Conservation (phyloP, 2,113 vertebrate species). For the Chloropsis hardwickii region DNA sequence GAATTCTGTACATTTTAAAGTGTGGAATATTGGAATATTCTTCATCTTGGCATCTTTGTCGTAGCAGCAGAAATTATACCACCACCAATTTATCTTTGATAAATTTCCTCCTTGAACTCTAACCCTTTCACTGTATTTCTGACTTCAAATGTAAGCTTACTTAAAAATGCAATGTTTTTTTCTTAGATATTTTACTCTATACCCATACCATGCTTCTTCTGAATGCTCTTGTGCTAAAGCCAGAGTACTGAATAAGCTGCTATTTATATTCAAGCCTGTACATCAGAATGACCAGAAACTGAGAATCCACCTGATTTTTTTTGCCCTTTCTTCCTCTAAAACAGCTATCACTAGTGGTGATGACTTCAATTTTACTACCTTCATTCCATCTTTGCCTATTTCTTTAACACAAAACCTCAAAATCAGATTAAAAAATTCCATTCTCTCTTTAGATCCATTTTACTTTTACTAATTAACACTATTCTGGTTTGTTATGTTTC, state of each 20-base stretch:
- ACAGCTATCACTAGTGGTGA: not conserved
- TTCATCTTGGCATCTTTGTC: not conserved
- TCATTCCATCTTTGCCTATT: not conserved
- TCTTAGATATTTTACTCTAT: not conserved
- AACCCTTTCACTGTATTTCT: not conserved
- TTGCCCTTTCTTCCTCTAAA: not conserved
- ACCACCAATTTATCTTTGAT: not conserved
- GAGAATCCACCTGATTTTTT: not conserved
- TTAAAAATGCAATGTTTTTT: not conserved
- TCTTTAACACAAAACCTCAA: not conserved
- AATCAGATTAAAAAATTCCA: not conserved
- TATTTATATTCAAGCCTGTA: not conserved
- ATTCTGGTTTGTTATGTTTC: not conserved
- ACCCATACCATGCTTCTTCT: not conserved
- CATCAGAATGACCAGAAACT: not conserved
- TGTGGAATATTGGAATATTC: not conserved
- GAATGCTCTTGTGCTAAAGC: not conserved
- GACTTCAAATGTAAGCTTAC: not conserved
- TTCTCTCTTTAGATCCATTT: not conserved
- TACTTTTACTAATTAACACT: not conserved
- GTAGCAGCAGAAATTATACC: not conserved
- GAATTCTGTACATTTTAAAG: not conserved
- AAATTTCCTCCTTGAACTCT: not conserved
- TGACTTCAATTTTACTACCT: not conserved
- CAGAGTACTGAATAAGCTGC: not conserved